Evolutionary conservation across 2,888 invertebrate genomes (phyloP), one percentile per base, ranked within the genome.

Genomic region (Trissonchulus latispiculum): DNA sequence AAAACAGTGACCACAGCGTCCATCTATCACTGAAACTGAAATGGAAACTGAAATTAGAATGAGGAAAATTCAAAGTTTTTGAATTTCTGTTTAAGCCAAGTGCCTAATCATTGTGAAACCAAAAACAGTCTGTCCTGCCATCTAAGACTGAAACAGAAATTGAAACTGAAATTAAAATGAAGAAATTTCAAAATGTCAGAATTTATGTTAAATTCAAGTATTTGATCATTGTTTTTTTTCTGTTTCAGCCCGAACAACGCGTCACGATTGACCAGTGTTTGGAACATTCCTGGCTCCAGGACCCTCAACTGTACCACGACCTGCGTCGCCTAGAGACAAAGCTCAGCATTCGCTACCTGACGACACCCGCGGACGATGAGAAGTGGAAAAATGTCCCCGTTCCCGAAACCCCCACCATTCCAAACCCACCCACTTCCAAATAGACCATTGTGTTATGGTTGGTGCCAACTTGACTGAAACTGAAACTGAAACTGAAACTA

Each of bases 211-310:
- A n/a, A n/a, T n/a, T n/a, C n/a, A n/a, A n/a, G n/a, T n/a, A n/a
- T n/a, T n/a, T n/a, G n/a, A n/a, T n/a, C n/a, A n/a, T n/a, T n/a
- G n/a, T n/a, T n/a, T n/a, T n/a, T n/a, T n/a, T n/a, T n/a, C n/a
- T 61, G 37, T 76, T 77, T 23, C 75, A 82, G 81, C 80, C 81
- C 70, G 81, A 82, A 33, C 78, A 80, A 15, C 77, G 82, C 23
- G 76, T 81, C 36, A 78, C 74, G 2, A 81, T 82, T 64, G 82
- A 82, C 62, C 78, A 80, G 71, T 80, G 80, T 73, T 75, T 80
- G 35, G 77, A 75, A 15, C 82, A 82, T 68, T 73, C 70, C 2
- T 82, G 81, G 81, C 75, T 82, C 29, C 78, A 80, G 71, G 80
- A 79, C 59, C 75, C 77, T 31, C 79, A 81, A 73, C 72, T 82